These are phyloP conservation scores for zebrafish (Danio rerio) DNA, from an alignment of 2,113 vertebrate species.

Conservation along the genomic window GRCz12tu NC_133198.1:34856001-34856500, in stretches of 20 bases:
- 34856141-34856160: slow-evolving; percentile 68
- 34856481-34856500: not conserved
- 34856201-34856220: not conserved
- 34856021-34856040: slow-evolving; percentile 61
- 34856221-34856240: not conserved
- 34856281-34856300: not conserved
- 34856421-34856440: not conserved
- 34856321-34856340: not conserved
- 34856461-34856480: not conserved
- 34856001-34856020: slow-evolving; percentile 76
- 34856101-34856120: not conserved
- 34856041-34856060: slow-evolving; percentile 64
- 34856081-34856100: slow-evolving; percentile 50
- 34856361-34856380: not conserved
- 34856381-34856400: not conserved
- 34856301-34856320: not conserved
- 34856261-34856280: not conserved
- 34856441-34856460: not conserved
- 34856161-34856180: slow-evolving; percentile 54
- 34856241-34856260: not conserved
- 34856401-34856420: not conserved
- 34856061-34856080: slow-evolving; percentile 48
- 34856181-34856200: not conserved
- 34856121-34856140: slow-evolving; percentile 65
- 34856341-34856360: not conserved